Percentiles rank a stretch among this genome's conserved stretches.
Conservation (phyloP, 2,797 vertebrate genomes). For the Halcyon badia region DNA sequence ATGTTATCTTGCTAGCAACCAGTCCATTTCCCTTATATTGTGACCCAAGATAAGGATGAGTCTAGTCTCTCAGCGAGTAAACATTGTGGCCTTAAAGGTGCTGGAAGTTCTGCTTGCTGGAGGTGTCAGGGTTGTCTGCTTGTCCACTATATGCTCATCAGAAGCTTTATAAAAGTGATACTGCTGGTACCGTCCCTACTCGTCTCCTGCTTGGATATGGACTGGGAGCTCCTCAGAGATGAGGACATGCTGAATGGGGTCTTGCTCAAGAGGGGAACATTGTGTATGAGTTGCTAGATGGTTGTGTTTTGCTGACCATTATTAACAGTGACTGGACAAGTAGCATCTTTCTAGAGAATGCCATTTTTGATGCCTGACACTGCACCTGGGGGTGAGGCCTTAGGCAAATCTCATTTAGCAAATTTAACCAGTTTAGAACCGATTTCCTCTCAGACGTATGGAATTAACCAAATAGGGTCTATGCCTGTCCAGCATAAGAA, state of each 20-base stretch:
- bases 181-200: background rate
- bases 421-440: constrained; percentile 10
- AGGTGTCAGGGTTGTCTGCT: background rate
- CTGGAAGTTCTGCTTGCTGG: background rate
- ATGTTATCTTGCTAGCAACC: background rate
- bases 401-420: background rate
- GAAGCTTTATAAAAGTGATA: background rate
- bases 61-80: background rate
- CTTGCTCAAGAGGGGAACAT: background rate
- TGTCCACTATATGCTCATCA: background rate
- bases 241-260: background rate
- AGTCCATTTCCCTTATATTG: background rate
- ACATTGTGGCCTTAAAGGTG: background rate
- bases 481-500: background rate
- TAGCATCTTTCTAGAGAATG: background rate
- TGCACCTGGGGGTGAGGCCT: background rate
- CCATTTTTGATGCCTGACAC: background rate
- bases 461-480: constrained; percentile 26
- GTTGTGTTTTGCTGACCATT: background rate
- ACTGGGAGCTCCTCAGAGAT: background rate
- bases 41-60: background rate
- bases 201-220: background rate
- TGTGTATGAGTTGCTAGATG: background rate
- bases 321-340: background rate
- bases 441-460: constrained; percentile 50